Evolutionary conservation across 2,888 invertebrate genomes (phyloP), one percentile per base, ranked within the genome.

Genomic region (Leptopilina syphax): DNA sequence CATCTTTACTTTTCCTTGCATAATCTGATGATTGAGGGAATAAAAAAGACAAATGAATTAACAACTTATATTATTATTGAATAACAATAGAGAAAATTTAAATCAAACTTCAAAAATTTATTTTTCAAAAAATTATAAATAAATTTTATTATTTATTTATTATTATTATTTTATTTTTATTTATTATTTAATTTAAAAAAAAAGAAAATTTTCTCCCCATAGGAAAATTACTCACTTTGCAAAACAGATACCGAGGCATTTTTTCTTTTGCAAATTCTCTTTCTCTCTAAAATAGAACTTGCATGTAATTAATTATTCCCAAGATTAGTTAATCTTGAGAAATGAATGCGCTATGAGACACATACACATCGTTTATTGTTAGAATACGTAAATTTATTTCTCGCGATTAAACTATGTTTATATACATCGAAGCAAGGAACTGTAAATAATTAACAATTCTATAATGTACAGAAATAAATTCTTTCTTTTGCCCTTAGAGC

Each of bases 401-500:
- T 73, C 18, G 34, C n/a, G 54, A 54, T 73, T 73, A 57, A 41
- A 54, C 34, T 57, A 18, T 68, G 41, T 68, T 50, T 50, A 73
- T 73, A 8, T 57, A 73, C 73, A 73, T 57, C 73, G 57, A 73
- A 73, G 57, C 57, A 41, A 34, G 13, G 73, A 73, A 73, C 57
- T 73, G 13, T 13, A 13, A 18, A 34, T 13, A 34, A 54, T 34
- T 34, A 34, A 34, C 8, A 73, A 3, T 73, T 73, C n/a, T 13
- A 34, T 34, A 68, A 68, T 50, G 12, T 68, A 24, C 68, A 63
- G 24, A 50, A 68, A 10, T 50, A 47, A 24, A 1, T 50, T 54
- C 13, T 63, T 63, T 63, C 4, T 24, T 50, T 50, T 50, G 50
- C 47, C 47, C 47, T 9, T 50, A 50, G 5, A 47, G 9, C 60